Base-by-base conservation (phyloP, 2,888 invertebrate genomes). In the Aproaerema taeniolella region DNA sequence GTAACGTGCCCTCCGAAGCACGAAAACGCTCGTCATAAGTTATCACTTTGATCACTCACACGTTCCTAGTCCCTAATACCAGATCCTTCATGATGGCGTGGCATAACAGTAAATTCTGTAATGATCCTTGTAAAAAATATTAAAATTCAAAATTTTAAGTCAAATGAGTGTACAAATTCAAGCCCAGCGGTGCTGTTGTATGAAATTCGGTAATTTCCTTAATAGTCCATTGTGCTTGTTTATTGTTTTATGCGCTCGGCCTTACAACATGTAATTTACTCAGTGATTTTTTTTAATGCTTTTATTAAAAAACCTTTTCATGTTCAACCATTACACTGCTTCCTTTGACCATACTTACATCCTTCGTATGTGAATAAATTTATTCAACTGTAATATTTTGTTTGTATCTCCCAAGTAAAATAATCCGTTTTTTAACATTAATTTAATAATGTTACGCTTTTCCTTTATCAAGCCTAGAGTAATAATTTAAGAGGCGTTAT, bases 151-250 rank as follows among this genome's bases (percentile, higher is more conserved):
- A n/a, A n/a, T n/a, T n/a, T n/a, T n/a, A n/a, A n/a, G n/a, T n/a
- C n/a, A 7, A 20, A 20, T 6, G 7, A 20, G 20, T 20, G 20
- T 20, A 6, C 5, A 20, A 20, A 20, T 20, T 20, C 5, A 20
- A 20, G 20, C 20, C 30, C 13, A 4, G 5, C 29, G 45, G 45
- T 53, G 53, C 50, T 49, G 54, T 47, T 43, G 39, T 42, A 42
- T 50, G 46, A 54, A 58, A 52, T 57, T 53, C 39, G 49, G 55
- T 45, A 62, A 64, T 64, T 64, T 57, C 45, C 50, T 54, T 56
- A 56, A 61, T 51, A 55, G 45, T 52, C 48, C 34, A 43, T 46
- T 47, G 46, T 50, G 48, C 41, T 13, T 57, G 51, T 51, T 55
- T 55, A 57, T 61, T 58, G 55, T 57, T 60, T 57, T 54, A 59